These are phyloP conservation scores for Neomicropteryx cornuta DNA, from an alignment of 1,140 invertebrate species.

Conservation along the genomic window DNA sequence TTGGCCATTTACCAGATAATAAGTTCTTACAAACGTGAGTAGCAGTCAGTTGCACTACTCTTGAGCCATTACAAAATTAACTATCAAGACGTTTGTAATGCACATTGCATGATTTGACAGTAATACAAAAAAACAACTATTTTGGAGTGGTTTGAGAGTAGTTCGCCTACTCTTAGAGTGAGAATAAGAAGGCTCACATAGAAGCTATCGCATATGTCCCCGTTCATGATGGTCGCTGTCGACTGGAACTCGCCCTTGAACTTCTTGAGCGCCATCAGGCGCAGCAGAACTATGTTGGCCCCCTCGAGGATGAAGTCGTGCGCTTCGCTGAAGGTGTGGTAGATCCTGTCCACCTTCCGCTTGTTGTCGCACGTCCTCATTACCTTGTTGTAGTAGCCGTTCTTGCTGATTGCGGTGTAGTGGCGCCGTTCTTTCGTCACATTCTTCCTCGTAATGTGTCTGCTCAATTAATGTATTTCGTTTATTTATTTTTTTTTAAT, in stretches of 20 bases:
- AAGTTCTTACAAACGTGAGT: too few species aligned
- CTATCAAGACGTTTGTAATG: too few species aligned
- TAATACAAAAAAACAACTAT: too few species aligned
- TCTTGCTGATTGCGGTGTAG: conserved; percentile 35
- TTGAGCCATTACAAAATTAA: too few species aligned
- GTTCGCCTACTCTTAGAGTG: background rate
- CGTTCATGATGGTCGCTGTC: conserved; percentile 43
- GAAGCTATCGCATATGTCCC: conserved; percentile 41
- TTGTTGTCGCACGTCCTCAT: conserved; percentile 27
- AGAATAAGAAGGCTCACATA: conserved; percentile 40
- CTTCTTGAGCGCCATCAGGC: conserved; percentile 42
- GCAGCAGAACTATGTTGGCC: conserved; percentile 44
- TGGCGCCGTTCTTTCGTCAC: conserved; percentile 31
- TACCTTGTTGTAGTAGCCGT: conserved; percentile 36
- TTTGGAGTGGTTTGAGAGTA: background rate
- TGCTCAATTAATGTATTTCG: too few species aligned
- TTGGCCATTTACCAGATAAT: too few species aligned
- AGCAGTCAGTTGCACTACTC: too few species aligned
- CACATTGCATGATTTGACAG: too few species aligned
- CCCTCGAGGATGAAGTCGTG: conserved; percentile 45
- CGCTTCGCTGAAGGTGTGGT: conserved; percentile 29
- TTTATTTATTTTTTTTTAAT: too few species aligned
- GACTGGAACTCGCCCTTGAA: conserved; percentile 42
- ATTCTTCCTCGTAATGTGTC: conserved; percentile 27
- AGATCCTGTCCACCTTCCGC: conserved; percentile 25